Evolutionary conservation across 2,797 vertebrate species (phyloP).

Genomic region (Sparus aurata): DNA sequence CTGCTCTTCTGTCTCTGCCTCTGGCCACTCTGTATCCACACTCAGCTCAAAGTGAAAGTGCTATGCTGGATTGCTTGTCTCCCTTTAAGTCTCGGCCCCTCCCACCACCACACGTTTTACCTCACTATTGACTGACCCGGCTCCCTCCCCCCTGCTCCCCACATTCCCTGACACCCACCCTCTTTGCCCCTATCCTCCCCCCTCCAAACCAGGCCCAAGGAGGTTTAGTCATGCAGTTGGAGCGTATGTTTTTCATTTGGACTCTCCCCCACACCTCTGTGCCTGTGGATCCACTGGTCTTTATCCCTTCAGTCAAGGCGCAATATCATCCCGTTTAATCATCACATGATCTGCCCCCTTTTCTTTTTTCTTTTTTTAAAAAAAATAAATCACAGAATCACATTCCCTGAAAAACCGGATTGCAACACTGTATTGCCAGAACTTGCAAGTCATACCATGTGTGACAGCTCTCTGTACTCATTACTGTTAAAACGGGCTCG

Average conservation of each 20-base stretch:
- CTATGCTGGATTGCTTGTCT: constrained; percentile 69
- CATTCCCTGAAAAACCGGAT: constrained; percentile 46
- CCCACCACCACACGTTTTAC: constrained; percentile 82
- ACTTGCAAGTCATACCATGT: constrained; percentile 71
- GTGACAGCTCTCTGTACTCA: constrained; percentile 30
- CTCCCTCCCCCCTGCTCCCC: constrained; percentile 71
- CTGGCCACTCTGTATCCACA: constrained; percentile 68
- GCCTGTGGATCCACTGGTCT: constrained; percentile 59
- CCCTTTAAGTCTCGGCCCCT: constrained; percentile 81
- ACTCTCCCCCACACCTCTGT: constrained; percentile 77
- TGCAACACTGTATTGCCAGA: constrained; percentile 57
- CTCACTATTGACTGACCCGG: constrained; percentile 80
- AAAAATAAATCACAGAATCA: constrained; percentile 47
- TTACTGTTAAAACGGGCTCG: constrained; percentile 8
- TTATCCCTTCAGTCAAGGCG: constrained; percentile 45
- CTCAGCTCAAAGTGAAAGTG: constrained; percentile 85
- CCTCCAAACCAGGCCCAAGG: constrained; percentile 59
- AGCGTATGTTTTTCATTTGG: constrained; percentile 84
- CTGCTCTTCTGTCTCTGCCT: constrained; percentile 67
- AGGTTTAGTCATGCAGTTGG: constrained; percentile 83
- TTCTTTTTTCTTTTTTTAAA: not conserved
- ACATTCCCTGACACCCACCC: constrained; percentile 75
- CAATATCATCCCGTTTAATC: constrained; percentile 70
- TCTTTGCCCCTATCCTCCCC: constrained; percentile 52
- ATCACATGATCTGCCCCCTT: constrained; percentile 42